These are phyloP conservation scores for Corticium candelabrum DNA, from an alignment of 37 sponge, comb jelly and placozoan species.

Conservation along the genomic window DNA sequence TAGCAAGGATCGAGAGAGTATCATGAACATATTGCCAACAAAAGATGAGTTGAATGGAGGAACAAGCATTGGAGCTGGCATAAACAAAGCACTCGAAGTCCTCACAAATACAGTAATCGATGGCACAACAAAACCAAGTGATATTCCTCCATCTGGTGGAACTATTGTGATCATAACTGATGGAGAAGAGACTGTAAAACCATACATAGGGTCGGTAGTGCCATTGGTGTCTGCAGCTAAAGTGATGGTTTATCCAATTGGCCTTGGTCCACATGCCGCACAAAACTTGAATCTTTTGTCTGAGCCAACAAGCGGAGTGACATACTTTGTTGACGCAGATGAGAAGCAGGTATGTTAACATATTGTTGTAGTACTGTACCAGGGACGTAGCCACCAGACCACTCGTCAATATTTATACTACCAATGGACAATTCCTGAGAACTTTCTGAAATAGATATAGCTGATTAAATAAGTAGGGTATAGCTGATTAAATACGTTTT, in stretches of 20 bases:
- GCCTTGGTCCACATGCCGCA: neutral
- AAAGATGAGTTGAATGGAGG: neutral
- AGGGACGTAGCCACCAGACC: too few species aligned
- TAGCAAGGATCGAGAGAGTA: neutral
- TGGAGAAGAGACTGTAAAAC: neutral
- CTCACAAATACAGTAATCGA: neutral
- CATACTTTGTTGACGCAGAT: neutral
- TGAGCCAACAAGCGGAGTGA: neutral
- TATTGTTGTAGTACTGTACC: too few species aligned
- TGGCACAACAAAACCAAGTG: neutral
- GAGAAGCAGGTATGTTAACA: neutral
- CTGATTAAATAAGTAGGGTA: too few species aligned
- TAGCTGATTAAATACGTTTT: too few species aligned
- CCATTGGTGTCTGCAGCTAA: neutral
- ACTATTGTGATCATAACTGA: neutral
- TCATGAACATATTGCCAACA: neutral
- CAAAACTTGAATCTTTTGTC: neutral
- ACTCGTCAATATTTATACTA: too few species aligned
- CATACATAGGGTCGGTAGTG: neutral
- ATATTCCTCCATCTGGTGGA: neutral
- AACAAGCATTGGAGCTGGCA: neutral
- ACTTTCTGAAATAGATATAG: too few species aligned
- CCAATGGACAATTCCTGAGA: too few species aligned
- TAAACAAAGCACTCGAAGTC: neutral
- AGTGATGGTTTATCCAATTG: neutral